Base-by-base conservation (phyloP, 2,888 invertebrate genomes). In the Dorcus parallelipipedus region DNA sequence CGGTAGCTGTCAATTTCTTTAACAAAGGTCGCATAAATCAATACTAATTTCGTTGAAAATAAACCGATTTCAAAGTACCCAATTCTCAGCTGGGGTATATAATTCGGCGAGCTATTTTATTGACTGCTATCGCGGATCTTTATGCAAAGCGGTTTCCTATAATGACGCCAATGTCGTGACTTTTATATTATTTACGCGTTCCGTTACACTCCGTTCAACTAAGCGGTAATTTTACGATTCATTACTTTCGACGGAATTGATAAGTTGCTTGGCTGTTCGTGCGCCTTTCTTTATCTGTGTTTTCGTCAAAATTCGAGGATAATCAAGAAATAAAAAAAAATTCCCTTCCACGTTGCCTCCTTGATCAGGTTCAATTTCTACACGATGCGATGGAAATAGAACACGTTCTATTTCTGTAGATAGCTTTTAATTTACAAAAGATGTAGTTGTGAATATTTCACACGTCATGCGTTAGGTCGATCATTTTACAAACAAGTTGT, bases 71-170 rank as follows among this genome's bases (percentile, higher is more conserved):
- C 56, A 63, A 72, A 72, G 72, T 73, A 69, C 71, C 71, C 73
- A 72, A 74, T 75, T 75, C 71, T 50, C 68, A 64, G 67, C 67
- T 65, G 64, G 65, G 58, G 70, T 70, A 63, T 61, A 63, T 61
- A 63, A 64, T 64, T 64, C 59, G 64, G 62, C 65, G 61, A 65
- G 64, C 65, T 62, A 66, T 72, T 73, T 70, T 73, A 72, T 73
- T 72, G 71, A 66, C 68, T 68, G 68, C 69, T 72, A 73, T 73
- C 75, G 72, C 63, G 69, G 71, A 78, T 78, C 76, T 77, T 76
- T 77, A 77, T 77, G 76, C 76, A 77, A 77, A 77, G 73, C 76
- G 76, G 76, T 75, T 76, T 76, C 76, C 77, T 75, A 76, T 77
- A 77, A 77, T 77, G 76, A 76, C 71, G 72, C 45, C 69, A 68